Evolutionary conservation across 2,888 invertebrate genomes (phyloP).

Genomic region (Rhabditoides inermis): DNA sequence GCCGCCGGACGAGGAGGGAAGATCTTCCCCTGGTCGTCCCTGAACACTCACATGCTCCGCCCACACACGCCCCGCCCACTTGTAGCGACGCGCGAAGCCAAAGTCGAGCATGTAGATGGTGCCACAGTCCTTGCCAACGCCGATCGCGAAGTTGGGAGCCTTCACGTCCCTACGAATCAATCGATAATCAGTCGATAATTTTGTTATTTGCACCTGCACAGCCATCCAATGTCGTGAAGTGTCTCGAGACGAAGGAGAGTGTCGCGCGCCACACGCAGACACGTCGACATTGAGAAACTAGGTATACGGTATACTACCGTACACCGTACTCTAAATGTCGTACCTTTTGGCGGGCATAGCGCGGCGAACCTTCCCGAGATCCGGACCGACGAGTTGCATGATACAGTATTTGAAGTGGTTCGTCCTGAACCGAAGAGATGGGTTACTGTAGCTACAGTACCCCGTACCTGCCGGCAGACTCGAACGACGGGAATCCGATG

Average conservation of each 20-base stretch:
- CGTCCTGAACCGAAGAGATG: too few relatives aligned
- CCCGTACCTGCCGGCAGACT: too few relatives aligned
- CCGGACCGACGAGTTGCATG: slow-evolving; percentile 42
- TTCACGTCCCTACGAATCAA: slow-evolving; percentile 31
- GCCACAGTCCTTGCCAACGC: slow-evolving; percentile 19
- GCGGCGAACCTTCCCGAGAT: slow-evolving; percentile 34
- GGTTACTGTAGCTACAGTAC: too few relatives aligned
- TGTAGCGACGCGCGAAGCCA: slow-evolving; percentile 40
- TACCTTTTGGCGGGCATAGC: slow-evolving; percentile 26
- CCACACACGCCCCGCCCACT: slow-evolving; percentile 10
- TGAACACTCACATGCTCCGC: slow-evolving; percentile 8
- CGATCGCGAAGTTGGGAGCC: slow-evolving; percentile 45
- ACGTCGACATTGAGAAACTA: slow-evolving; percentile 32
- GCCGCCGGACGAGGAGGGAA: slow-evolving; percentile 36
- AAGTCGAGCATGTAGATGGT: slow-evolving; percentile 45
- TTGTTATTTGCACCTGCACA: too few relatives aligned
- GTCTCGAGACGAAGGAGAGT: slow-evolving; percentile 34
- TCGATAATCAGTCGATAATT: not conserved
- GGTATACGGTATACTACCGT: not conserved
- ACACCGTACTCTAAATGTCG: not conserved
- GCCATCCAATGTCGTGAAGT: slow-evolving; percentile 36
- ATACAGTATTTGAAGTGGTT: slow-evolving; percentile 38
- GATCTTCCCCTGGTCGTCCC: slow-evolving; percentile 33
- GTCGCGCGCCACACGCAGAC: slow-evolving; percentile 31
- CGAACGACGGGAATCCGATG: too few relatives aligned